These are phyloP conservation scores for Drosophila grimshawi DNA, from an alignment of 1,140 invertebrate species.

Conservation along the genomic window DNA sequence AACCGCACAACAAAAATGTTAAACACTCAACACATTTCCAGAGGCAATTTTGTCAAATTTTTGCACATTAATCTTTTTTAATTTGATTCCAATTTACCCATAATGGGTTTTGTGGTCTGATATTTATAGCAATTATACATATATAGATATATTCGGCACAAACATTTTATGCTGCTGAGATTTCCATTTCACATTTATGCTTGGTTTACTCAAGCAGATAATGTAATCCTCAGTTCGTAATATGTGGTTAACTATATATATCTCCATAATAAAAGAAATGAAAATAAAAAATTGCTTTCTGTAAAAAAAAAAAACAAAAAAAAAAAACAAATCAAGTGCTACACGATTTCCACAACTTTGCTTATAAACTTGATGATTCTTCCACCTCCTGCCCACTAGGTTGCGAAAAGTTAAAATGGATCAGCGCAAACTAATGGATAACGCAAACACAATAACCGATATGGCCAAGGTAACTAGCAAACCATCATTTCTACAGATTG, in stretches of 20 bases:
- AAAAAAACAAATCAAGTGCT: slow-evolving; percentile 14
- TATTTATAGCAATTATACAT: too few relatives aligned
- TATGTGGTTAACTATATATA: background rate
- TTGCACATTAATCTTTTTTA: background rate
- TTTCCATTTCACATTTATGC: background rate
- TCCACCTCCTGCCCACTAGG: slow-evolving; percentile 86
- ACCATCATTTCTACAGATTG: slow-evolving; percentile 1
- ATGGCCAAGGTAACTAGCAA: slow-evolving; percentile 97
- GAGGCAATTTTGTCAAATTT: background rate
- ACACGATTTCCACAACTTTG: slow-evolving; percentile 42
- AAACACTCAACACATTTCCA: slow-evolving; percentile 21
- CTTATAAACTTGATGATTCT: slow-evolving; percentile 67
- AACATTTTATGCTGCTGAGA: background rate
- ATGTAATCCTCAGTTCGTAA: slow-evolving; percentile 5
- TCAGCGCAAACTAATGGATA: slow-evolving; percentile 99
- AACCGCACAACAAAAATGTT: slow-evolving; percentile 46
- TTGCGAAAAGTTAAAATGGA: slow-evolving; percentile 99
- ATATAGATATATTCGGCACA: background rate
- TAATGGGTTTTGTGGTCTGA: background rate
- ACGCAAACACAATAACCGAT: slow-evolving; percentile 99
- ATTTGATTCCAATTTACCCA: background rate
- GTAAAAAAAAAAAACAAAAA: slow-evolving; percentile 3
- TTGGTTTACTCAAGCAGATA: background rate
- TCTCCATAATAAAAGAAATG: slow-evolving; percentile 25
- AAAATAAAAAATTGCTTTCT: background rate